Base-by-base conservation (phyloP, 2,797 vertebrate species). In the Spheniscus humboldti region DNA sequence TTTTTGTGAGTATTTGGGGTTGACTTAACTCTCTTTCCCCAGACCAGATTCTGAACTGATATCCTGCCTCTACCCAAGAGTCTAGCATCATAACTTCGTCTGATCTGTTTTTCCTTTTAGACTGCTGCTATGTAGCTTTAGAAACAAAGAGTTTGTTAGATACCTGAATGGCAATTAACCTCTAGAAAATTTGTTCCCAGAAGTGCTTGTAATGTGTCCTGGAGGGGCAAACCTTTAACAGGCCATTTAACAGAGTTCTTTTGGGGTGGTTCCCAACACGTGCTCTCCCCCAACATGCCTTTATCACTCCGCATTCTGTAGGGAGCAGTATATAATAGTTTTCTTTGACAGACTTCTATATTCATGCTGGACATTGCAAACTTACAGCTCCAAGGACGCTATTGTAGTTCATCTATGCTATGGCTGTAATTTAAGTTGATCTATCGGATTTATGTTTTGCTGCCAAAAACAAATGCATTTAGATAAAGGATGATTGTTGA, bases 391-490 rank as follows among this genome's bases (percentile, higher is more conserved):
- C 62, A 76, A 76, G 62, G 69, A 47, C 3, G 11, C 14, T n/a
- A 23, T 19, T 52, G 24, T 11, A 43, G 66, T 62, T 92, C 31
- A 59, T 81, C 63, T 91, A 11, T 72, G 69, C 30, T 57, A 3
- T 25, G 59, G 25, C 10, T 88, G n/a, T 37, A 47, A 86, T 88
- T 91, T 62, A 69, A 76, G 59, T 73, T 22, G 27, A 37, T 80
- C 19, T 63, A 17, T 85, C 1, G 13, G 37, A 89, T 95, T 92
- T 83, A 39, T 92, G 75, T 69, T 95, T 71, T 88, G 63, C 86
- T 95, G 85, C 81, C 80, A 27, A 94, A 95, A 94, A 73, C 71
- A 77, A 96, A 86, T 67, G 56, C 67, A 27, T 84, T 94, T 73
- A 87, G 74, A 86, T 92, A 95, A 96, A 90, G 47, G 55, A 89